These are phyloP conservation scores for Molorchus minor DNA, from an alignment of 2,888 invertebrate species.

Conservation along the genomic window DNA sequence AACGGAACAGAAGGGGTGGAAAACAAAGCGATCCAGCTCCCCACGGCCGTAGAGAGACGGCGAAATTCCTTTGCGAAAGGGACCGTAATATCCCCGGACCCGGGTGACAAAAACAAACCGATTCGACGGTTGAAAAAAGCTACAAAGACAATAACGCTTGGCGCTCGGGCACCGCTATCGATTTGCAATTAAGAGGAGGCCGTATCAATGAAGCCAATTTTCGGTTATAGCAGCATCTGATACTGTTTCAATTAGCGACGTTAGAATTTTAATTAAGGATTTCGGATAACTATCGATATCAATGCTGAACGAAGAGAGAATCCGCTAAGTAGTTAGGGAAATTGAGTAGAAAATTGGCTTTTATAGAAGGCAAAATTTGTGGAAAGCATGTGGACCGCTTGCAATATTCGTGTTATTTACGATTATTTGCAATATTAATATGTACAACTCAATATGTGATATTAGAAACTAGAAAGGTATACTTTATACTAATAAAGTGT, in stretches of 20 bases:
- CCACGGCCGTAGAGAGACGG: not conserved
- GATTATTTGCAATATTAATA: too few relatives aligned
- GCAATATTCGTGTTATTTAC: too few relatives aligned
- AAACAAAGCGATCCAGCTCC: constrained; percentile 18
- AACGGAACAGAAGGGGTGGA: constrained; percentile 10
- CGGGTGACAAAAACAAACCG: constrained; percentile 11
- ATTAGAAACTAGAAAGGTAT: too few relatives aligned
- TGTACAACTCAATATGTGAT: too few relatives aligned
- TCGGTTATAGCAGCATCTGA: constrained; percentile 19
- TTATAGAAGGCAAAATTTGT: too few relatives aligned
- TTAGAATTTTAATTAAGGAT: constrained; percentile 34
- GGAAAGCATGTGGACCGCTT: too few relatives aligned
- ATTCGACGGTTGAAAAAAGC: constrained; percentile 10
- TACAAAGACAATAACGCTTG: constrained; percentile 4
- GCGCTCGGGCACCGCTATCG: not conserved
- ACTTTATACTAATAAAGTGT: too few relatives aligned
- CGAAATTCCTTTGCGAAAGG: constrained; percentile 17
- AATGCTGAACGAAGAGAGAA: constrained; percentile 19
- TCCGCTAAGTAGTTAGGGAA: too few relatives aligned
- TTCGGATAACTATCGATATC: constrained; percentile 31
- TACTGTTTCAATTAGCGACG: constrained; percentile 33
- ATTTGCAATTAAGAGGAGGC: constrained; percentile 17
- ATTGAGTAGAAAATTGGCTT: too few relatives aligned
- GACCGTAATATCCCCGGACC: not conserved
- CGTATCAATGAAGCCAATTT: constrained; percentile 26